Evolutionary conservation across 2,888 invertebrate genomes (phyloP).

Genomic region (Alentia gelatinosa): DNA sequence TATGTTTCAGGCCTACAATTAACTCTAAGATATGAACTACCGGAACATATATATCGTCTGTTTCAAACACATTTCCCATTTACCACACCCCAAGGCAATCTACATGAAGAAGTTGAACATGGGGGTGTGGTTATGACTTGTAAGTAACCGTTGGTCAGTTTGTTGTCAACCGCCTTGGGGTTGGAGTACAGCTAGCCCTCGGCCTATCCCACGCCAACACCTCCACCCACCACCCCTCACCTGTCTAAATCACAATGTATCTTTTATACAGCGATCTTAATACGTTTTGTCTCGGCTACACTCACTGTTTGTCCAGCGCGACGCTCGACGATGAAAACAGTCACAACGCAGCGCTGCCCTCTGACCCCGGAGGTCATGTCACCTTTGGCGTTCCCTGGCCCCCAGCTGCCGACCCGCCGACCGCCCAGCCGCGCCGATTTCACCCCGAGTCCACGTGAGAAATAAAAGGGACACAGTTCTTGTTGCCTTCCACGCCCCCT

Average conservation of each 20-base stretch:
- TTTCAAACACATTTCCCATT: not conserved
- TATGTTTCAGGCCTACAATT: too few species aligned
- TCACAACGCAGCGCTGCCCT: not conserved
- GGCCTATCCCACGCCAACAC: not conserved
- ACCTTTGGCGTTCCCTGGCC: not conserved
- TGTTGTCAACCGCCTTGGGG: too few species aligned
- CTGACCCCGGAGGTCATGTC: not conserved
- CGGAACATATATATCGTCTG: too few species aligned
- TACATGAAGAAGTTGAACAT: too few species aligned
- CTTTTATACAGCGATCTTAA: not conserved
- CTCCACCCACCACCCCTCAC: not conserved
- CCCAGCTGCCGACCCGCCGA: not conserved
- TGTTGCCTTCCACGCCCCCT: not conserved
- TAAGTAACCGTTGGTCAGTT: too few species aligned
- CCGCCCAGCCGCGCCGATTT: not conserved
- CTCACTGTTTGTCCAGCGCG: not conserved
- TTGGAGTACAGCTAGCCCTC: not conserved
- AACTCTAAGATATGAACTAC: too few species aligned
- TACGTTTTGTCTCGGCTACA: not conserved
- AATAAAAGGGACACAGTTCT: not conserved
- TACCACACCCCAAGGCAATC: not conserved
- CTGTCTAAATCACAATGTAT: not conserved
- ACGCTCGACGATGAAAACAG: not conserved
- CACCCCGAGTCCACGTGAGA: not conserved
- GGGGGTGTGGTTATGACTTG: too few species aligned